phyloP scores from a whole-genome alignment of 2,888 invertebrate species.

The Trichogramma evanescens region DNA sequence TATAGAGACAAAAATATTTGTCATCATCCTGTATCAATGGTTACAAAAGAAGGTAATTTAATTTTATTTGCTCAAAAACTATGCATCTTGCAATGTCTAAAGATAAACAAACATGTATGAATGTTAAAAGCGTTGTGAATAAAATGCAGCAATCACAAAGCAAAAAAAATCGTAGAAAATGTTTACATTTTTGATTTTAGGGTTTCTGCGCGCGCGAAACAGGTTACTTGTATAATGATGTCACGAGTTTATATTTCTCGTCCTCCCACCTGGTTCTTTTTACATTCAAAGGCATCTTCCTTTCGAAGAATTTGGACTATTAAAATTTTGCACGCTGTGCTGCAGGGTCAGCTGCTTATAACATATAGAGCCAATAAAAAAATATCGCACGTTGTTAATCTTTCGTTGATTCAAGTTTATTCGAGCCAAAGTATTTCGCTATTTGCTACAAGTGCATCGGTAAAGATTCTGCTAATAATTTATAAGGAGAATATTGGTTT shows the following conservation, averaged over 20 bases:
- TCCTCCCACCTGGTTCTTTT: background rate
- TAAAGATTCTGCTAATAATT: too few relatives aligned
- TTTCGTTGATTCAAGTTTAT: conserved; percentile 3
- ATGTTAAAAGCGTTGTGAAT: background rate
- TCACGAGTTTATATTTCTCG: conserved; percentile 5
- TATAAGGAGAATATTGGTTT: too few relatives aligned
- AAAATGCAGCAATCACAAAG: background rate
- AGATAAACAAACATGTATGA: background rate
- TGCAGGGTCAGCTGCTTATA: background rate
- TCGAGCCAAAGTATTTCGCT: too few relatives aligned
- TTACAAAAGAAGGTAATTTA: too few relatives aligned
- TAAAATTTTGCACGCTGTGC: conserved; percentile 7
- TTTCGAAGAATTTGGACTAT: conserved; percentile 10
- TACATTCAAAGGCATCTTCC: background rate
- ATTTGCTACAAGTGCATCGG: too few relatives aligned
- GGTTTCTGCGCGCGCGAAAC: conserved; percentile 6
- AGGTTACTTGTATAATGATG: conserved; percentile 9
- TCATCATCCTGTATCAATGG: too few relatives aligned
- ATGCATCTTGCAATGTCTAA: background rate
- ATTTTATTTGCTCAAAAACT: too few relatives aligned
- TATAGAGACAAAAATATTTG: too few relatives aligned
- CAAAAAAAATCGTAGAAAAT: background rate
- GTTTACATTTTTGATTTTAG: conserved; percentile 8
- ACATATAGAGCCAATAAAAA: background rate
- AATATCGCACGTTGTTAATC: conserved; percentile 14